A percentile compares a stretch with the other conserved stretches of the same genome.
These are phyloP conservation scores for Salpingus planirostris DNA, from an alignment of 2,888 invertebrate genomes.

Conservation along the genomic window DNA sequence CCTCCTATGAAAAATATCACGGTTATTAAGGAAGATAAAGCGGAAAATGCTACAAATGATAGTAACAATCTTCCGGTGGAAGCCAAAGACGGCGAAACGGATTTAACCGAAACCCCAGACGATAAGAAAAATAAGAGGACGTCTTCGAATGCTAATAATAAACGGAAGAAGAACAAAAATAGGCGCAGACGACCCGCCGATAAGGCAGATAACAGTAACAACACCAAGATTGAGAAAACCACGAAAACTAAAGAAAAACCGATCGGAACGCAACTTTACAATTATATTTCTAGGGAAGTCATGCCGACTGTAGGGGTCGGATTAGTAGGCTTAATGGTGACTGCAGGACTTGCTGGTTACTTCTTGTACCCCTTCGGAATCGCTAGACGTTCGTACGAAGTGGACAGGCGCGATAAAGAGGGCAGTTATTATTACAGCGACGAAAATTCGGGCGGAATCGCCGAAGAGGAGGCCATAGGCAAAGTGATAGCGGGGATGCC, in stretches of 20 bases:
- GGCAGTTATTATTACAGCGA: slow-evolving; percentile 55
- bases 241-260: slow-evolving; percentile 45
- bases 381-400: slow-evolving; percentile 56
- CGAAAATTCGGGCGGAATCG: slow-evolving; percentile 61
- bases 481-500: slow-evolving; percentile 59
- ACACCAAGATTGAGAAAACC: slow-evolving; percentile 25
- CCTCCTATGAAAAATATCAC: slow-evolving; percentile 10
- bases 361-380: slow-evolving; percentile 67
- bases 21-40: slow-evolving; percentile 10
- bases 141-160: slow-evolving; percentile 44
- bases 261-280: slow-evolving; percentile 65
- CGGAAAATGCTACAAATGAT: slow-evolving; percentile 6
- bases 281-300: slow-evolving; percentile 67
- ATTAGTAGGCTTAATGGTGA: slow-evolving; percentile 62
- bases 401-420: slow-evolving; percentile 53
- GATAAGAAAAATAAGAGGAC: slow-evolving; percentile 17
- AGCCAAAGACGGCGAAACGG: slow-evolving; percentile 36
- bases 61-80: slow-evolving; percentile 24
- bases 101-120: slow-evolving; percentile 25
- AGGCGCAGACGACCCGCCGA: slow-evolving; percentile 51
- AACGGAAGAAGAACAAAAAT: slow-evolving; percentile 52
- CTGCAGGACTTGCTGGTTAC: slow-evolving; percentile 67
- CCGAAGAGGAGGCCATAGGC: slow-evolving; percentile 68
- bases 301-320: slow-evolving; percentile 76
- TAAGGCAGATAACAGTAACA: slow-evolving; percentile 37